Evolutionary conservation across 2,888 invertebrate species (phyloP), one percentile per base, ranked within the genome.

Genomic region (Corythucha ciliata): DNA sequence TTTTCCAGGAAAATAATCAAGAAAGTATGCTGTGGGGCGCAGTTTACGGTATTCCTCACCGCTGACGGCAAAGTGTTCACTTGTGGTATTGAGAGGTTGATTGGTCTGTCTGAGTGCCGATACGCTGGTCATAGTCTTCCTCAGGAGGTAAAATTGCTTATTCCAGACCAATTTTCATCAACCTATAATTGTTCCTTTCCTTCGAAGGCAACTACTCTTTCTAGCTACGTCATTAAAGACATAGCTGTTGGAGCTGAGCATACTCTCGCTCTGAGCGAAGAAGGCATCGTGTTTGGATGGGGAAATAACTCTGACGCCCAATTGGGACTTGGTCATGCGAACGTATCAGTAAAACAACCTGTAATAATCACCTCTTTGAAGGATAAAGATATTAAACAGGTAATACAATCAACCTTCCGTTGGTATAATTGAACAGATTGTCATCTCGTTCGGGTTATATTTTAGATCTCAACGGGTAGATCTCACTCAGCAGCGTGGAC

Each of bases 401-500:
- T 66, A 59, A 55, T 24, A 36, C n/a, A 10, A 34, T 8, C 12
- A n/a, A 46, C 8, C 7, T n/a, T n/a, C n/a, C n/a, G n/a, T n/a
- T n/a, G 10, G 8, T 33, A 34, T 27, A 44, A 7, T 29, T 29
- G 12, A 29, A 10, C 29, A 10, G 12, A 10, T 10, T 10, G 12
- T 29, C 24, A 39, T 44, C 37, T 20, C 18, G 48, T 37, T 48
- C 48, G 12, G 25, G 45, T 36, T 5, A 48, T 18, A 27, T 34
- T 41, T 49, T 60, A 73, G 72, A 74, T 79, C 41, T 76, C 77
- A 2, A 76, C 78, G 3, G 79, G 80, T 4, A 66, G 77, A 50
- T 76, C 75, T 10, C 80, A 80, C 63, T 75, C 75, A 60, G 75
- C 76, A 2, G 78, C 78, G 2, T 79, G 79, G 78, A 76, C 77